These are phyloP conservation scores for Poecilus cupreus DNA, from an alignment of 2,888 invertebrate species.

Conservation along the genomic window DNA sequence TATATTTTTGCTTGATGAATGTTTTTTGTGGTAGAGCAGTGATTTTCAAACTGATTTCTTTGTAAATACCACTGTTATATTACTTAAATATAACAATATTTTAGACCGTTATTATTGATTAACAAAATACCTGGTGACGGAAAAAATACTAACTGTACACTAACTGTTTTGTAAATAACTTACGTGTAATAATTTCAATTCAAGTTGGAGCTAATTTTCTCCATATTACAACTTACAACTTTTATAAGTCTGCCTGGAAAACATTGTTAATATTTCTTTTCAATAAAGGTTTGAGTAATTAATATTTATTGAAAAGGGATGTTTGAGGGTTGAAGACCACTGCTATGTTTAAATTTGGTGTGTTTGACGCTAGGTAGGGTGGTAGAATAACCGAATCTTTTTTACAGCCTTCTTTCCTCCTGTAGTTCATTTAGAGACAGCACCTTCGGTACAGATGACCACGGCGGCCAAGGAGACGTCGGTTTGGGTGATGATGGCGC, in stretches of 20 bases:
- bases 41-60: neutral
- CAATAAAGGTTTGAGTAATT: neutral
- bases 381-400: constrained; percentile 10
- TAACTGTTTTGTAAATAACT: too few species aligned
- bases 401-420: constrained; percentile 83
- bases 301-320: too few species aligned
- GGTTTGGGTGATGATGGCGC: constrained; percentile 76
- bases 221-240: too few species aligned
- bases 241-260: too few species aligned
- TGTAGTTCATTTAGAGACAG: constrained; percentile 92
- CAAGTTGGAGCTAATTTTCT: too few species aligned
- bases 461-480: constrained; percentile 74
- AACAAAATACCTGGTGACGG: too few species aligned
- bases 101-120: too few species aligned
- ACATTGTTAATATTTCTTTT: too few species aligned
- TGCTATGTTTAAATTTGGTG: neutral
- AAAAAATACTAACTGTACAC: too few species aligned
- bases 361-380: constrained; percentile 29
- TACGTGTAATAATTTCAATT: too few species aligned
- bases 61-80: too few species aligned
- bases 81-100: too few species aligned
- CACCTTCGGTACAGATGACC: constrained; percentile 81
- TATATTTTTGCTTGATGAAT: constrained; percentile 23
- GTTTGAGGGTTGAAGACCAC: neutral
- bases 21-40: constrained; percentile 5